These are phyloP conservation scores for Penaeus monodon DNA, from an alignment of 2,888 invertebrate genomes.

Conservation along the genomic window DNA sequence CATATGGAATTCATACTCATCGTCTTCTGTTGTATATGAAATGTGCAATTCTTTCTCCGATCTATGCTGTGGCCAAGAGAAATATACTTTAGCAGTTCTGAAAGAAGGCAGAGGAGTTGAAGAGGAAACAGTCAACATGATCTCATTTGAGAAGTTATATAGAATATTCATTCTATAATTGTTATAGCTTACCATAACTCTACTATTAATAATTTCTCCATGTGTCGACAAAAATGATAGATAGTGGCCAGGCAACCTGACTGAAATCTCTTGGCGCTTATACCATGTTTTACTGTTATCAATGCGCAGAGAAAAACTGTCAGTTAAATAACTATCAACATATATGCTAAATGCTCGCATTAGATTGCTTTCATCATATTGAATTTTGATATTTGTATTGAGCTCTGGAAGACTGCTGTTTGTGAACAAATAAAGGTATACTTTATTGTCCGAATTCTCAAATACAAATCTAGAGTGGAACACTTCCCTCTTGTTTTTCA, in stretches of 20 bases:
- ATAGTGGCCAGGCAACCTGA: not conserved
- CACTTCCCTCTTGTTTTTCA: not conserved
- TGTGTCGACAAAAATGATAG: not conserved
- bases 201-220: not conserved
- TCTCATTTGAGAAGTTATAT: not conserved
- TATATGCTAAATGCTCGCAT: not conserved
- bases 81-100: no score
- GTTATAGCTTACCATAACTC: not conserved
- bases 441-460: not conserved
- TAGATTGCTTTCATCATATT: not conserved
- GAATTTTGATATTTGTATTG: not conserved
- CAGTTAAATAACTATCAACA: not conserved
- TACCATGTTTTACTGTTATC: conserved; percentile 18
- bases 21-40: not conserved
- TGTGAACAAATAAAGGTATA: not conserved
- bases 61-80: no score
- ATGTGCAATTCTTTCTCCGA: not conserved
- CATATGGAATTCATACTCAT: not conserved
- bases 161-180: not conserved
- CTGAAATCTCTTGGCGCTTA: not conserved
- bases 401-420: conserved; percentile 3
- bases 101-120: not conserved
- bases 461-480: not conserved
- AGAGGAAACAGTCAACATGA: not conserved
- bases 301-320: no score